phyloP scores from a whole-genome alignment of 1,140 invertebrate genomes.

The Lycorma delicatula region DNA sequence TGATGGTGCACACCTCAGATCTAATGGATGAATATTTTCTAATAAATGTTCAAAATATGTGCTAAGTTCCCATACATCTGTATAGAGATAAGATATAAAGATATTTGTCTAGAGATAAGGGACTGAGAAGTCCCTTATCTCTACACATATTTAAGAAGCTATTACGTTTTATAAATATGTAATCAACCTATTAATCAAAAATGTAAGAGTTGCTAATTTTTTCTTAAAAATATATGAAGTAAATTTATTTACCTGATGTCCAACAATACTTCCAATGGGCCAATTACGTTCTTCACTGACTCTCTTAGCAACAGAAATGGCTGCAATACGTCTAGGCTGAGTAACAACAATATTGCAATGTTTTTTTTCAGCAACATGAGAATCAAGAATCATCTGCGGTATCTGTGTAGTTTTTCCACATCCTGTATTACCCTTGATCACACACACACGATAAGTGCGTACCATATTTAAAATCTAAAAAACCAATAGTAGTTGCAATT shows the following conservation, averaged over 20 bases:
- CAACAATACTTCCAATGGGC: constrained; percentile 65
- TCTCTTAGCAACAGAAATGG: constrained; percentile 67
- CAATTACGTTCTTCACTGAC: constrained; percentile 70
- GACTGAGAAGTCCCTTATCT: no score
- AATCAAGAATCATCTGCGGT: constrained; percentile 80
- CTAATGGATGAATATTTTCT: no score
- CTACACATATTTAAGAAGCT: background rate
- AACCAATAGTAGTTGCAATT: no score
- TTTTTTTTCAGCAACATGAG: constrained; percentile 46
- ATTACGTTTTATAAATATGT: background rate
- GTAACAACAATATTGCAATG: constrained; percentile 80
- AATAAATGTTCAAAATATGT: no score
- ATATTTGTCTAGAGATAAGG: no score
- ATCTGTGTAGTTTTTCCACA: constrained; percentile 74
- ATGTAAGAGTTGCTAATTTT: background rate
- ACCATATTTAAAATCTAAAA: constrained; percentile 53
- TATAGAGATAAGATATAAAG: no score
- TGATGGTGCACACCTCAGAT: no score
- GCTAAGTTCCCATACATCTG: no score
- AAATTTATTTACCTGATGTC: constrained; percentile 61
- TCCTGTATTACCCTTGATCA: constrained; percentile 86
- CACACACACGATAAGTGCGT: constrained; percentile 53
- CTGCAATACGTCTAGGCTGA: constrained; percentile 78
- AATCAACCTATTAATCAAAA: background rate
- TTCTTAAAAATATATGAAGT: background rate